phyloP scores from a whole-genome alignment of 2,797 vertebrate species.

The Diplodus puntazzo region DNA sequence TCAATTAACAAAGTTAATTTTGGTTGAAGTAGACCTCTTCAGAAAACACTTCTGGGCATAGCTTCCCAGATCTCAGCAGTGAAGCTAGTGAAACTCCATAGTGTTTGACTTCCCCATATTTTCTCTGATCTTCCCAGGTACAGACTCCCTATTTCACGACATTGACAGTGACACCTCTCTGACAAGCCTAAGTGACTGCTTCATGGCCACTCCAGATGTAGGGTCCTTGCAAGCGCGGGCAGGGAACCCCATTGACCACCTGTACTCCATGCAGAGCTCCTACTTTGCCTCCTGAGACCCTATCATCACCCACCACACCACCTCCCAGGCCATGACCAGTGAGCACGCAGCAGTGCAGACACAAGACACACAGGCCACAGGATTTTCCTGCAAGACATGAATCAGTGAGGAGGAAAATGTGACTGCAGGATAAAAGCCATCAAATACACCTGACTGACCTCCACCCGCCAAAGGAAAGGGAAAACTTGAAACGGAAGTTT shows the following conservation, averaged over 20 bases:
- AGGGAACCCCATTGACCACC: constrained; percentile 93
- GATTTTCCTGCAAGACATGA: constrained; percentile 9
- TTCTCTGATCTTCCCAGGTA: constrained; percentile 80
- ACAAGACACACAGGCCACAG: constrained; percentile 27
- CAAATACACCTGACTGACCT: constrained; percentile 45
- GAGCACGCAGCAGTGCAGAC: constrained; percentile 56
- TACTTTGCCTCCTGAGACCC: constrained; percentile 94
- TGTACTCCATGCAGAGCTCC: constrained; percentile 97
- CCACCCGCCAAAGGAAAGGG: constrained; percentile 38
- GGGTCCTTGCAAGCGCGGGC: constrained; percentile 89
- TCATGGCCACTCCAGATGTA: constrained; percentile 87
- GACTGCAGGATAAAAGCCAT: constrained; percentile 14
- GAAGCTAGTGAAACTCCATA: neutral
- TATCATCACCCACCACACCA: neutral
- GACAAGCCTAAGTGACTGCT: constrained; percentile 95
- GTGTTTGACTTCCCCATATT: neutral
- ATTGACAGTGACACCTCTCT: constrained; percentile 95
- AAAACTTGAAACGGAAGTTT: constrained; percentile 15
- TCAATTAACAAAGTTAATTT: no score
- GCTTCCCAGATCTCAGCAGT: neutral
- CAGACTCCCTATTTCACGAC: constrained; percentile 93
- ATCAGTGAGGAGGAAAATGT: neutral
- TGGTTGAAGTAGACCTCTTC: no score
- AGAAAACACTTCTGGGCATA: neutral
- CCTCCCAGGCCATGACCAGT: neutral